Percentiles rank a stretch among this genome's conserved stretches.
phyloP scores from a whole-genome alignment of 2,888 invertebrate genomes.

The Chrysolina americana region DNA sequence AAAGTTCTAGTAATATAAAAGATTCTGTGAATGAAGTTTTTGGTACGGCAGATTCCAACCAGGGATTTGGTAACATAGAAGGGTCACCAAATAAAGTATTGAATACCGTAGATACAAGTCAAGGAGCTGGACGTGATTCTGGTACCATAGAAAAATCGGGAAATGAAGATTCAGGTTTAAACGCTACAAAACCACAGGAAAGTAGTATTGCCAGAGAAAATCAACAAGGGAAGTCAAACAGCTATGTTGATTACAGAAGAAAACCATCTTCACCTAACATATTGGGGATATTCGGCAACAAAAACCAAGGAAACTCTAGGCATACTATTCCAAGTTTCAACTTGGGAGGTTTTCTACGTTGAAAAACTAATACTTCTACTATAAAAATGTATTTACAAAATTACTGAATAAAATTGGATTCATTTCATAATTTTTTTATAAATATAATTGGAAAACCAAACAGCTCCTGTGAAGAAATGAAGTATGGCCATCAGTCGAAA shows the following conservation, averaged over 20 bases:
- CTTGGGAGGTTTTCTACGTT: conserved; percentile 36
- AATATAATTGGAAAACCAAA: conserved; percentile 66
- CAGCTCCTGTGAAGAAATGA: conserved; percentile 64
- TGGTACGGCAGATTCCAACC: no score
- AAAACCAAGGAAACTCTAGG: conserved; percentile 11
- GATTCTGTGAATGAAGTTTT: no score
- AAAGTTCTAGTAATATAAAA: background rate
- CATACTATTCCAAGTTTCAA: conserved; percentile 19
- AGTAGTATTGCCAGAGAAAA: background rate
- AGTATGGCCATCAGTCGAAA: conserved; percentile 64
- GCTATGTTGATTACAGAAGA: background rate
- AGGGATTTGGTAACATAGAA: no score
- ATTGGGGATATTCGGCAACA: background rate
- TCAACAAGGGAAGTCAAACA: background rate
- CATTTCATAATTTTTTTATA: conserved; percentile 62
- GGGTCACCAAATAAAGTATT: conserved; percentile 5
- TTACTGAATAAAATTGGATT: conserved; percentile 19
- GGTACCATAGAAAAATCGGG: conserved; percentile 1
- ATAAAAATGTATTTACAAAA: conserved; percentile 31
- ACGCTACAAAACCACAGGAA: background rate
- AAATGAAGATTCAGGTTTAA: background rate
- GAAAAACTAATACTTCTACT: conserved; percentile 22
- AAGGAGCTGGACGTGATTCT: background rate
- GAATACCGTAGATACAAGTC: background rate
- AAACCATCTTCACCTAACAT: background rate